Base-by-base conservation (phyloP, 2,888 invertebrate genomes). In the Acleris sparsana region DNA sequence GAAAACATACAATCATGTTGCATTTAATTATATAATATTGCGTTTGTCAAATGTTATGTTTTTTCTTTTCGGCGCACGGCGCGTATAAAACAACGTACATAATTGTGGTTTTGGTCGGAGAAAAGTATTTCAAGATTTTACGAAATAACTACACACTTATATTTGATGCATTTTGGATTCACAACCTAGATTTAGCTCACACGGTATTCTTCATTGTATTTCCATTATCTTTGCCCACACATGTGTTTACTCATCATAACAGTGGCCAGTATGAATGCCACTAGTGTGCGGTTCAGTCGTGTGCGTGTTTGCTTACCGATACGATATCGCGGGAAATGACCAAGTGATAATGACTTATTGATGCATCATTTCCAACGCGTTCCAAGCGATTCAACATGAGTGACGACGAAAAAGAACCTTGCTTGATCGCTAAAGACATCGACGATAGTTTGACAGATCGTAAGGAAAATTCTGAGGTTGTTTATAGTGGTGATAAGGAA, bases 171-270 rank as follows among this genome's bases (percentile, higher is more conserved):
- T 25, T 25, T 39, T 11, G 33, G 1, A 39, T 39, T 13, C 2
- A 13, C 39, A 13, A 4, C 5, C n/a, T 5, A 5, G 46, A 16
- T 46, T n/a, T 7, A 16, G 6, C 16, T 17, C 13, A 39, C n/a
- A 39, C 46, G 7, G 13, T 5, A 44, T 46, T 46, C 46, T 29
- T 2, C 29, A 25, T 5, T 43, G 25, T 57, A 11, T 46, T 17
- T 25, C 62, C 22, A 20, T 79, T 76, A 59, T 87, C 87, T 85
- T 70, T 87, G 87, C 48, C 69, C 65, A 64, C 70, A 70, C 77
- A 73, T 78, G 69, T 85, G 83, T 87, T 84, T 80, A 83, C 79
- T 78, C 79, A 76, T 75, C 74, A 78, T 76, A 69, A 70, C 77
- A 77, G 83, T 78, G 78, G 77, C 71, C 78, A 80, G 83, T 80